Evolutionary conservation across 2,113 vertebrate genomes (phyloP).

Genomic region (Potamarius usumacintae): DNA sequence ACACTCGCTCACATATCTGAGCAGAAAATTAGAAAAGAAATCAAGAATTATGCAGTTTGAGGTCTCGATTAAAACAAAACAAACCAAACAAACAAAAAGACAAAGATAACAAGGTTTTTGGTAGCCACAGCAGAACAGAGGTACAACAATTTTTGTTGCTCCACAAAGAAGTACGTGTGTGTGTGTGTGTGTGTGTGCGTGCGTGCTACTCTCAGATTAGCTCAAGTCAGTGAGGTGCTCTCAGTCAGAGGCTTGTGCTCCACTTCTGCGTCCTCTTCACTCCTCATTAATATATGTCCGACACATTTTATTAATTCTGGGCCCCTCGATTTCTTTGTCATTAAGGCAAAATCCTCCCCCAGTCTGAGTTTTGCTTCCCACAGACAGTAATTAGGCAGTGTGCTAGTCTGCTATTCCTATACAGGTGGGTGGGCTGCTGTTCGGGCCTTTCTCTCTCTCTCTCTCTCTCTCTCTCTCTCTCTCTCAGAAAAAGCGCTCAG

Average conservation of each 20-base stretch:
- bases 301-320: not conserved
- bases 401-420: constrained; percentile 69
- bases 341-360: constrained; percentile 27
- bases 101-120: not conserved
- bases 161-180: too few species aligned
- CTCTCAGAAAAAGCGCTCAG: constrained; percentile 55
- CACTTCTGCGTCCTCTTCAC: not conserved
- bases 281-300: not conserved
- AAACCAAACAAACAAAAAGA: not conserved
- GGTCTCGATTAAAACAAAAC: not conserved
- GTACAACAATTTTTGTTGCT: not conserved
- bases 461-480: constrained; percentile 19
- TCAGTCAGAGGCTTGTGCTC: not conserved
- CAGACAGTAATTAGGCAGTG: constrained; percentile 68
- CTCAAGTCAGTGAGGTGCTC: not conserved
- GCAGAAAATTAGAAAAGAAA: not conserved
- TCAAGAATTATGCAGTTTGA: not conserved
- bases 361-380: constrained; percentile 18
- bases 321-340: not conserved
- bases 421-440: constrained; percentile 67
- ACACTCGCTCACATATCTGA: not conserved
- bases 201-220: not conserved
- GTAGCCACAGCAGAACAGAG: too few species aligned
- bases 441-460: constrained; percentile 38
- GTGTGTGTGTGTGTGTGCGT: too few species aligned